These are phyloP conservation scores for Urophycis tenuis DNA, from an alignment of 2,797 vertebrate genomes.

Conservation along the genomic window DNA sequence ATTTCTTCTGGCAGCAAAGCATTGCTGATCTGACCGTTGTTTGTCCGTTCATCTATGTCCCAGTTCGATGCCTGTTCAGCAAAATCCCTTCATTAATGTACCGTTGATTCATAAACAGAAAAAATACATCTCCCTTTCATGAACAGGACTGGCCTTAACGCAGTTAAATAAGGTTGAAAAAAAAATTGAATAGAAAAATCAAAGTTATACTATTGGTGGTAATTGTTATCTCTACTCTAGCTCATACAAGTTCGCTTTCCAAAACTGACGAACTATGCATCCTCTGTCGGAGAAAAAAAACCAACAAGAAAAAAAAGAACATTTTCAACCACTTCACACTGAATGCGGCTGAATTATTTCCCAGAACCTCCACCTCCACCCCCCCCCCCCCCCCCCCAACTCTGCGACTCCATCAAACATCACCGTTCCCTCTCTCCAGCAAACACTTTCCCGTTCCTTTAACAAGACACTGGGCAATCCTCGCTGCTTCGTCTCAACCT, in stretches of 20 bases:
- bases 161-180: constrained; percentile 5
- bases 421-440: not conserved
- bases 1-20: not conserved
- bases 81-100: not conserved
- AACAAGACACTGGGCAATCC: not conserved
- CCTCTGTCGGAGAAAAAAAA: not conserved
- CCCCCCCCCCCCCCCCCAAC: not conserved
- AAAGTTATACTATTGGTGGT: not conserved
- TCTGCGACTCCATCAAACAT: not conserved
- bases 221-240: not conserved
- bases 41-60: not conserved
- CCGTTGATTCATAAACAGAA: not conserved
- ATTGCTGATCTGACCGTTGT: not conserved
- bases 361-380: no score
- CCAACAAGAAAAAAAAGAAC: not conserved
- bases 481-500: constrained; percentile 45
- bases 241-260: not conserved
- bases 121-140: not conserved
- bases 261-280: not conserved
- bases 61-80: not conserved
- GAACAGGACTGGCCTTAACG: not conserved
- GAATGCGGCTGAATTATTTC: not conserved
- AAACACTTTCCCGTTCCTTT: not conserved
- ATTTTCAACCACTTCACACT: not conserved
- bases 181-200: not conserved